Conservation (phyloP, 1,140 invertebrate species). For the Ruditapes philippinarum region DNA sequence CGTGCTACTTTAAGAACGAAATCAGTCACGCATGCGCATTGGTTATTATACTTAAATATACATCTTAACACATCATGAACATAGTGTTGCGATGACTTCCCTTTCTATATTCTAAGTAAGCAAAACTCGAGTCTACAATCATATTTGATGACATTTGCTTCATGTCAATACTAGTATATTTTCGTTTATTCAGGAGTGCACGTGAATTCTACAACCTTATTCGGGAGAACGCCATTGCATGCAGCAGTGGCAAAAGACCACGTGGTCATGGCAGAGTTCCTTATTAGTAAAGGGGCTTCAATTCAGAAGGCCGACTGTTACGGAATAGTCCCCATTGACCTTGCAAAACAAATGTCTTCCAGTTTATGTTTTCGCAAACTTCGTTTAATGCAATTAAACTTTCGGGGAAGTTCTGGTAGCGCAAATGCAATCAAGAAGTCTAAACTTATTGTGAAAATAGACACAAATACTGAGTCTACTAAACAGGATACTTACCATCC, state of each 20-base stretch:
- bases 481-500: not conserved
- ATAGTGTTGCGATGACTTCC: too few relatives aligned
- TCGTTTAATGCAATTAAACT: constrained; percentile 71
- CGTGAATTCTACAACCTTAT: constrained; percentile 72
- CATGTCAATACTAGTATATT: too few relatives aligned
- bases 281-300: constrained; percentile 69
- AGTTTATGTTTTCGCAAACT: constrained; percentile 75
- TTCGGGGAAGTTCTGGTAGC: constrained; percentile 59
- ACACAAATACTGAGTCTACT: not conserved
- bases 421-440: constrained; percentile 2
- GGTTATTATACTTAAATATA: too few relatives aligned
- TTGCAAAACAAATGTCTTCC: constrained; percentile 67
- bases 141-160: too few relatives aligned
- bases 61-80: too few relatives aligned
- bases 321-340: constrained; percentile 67
- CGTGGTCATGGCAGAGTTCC: constrained; percentile 70
- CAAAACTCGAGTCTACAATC: too few relatives aligned
- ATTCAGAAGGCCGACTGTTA: constrained; percentile 68
- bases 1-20: too few relatives aligned
- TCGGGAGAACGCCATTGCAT: constrained; percentile 76
- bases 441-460: constrained; percentile 11
- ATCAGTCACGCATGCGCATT: too few relatives aligned
- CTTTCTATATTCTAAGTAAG: too few relatives aligned
- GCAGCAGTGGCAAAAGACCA: constrained; percentile 76
- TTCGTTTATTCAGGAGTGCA: constrained; percentile 71